Evolutionary conservation across 1,140 invertebrate genomes (phyloP).

Genomic region (Magallana gigas): DNA sequence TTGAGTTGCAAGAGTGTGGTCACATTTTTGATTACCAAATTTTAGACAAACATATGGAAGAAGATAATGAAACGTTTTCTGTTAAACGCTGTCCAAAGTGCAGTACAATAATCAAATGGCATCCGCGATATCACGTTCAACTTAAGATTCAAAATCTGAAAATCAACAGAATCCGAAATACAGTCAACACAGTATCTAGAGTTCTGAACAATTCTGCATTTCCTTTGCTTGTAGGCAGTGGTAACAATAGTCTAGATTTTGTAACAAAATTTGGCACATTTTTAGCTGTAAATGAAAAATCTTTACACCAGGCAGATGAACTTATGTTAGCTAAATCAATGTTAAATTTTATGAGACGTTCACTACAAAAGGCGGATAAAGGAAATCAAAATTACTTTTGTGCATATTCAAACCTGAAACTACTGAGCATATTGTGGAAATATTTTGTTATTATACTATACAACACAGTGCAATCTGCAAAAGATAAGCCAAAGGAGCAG

Average conservation of each 20-base stretch:
- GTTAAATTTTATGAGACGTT: not conserved
- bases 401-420: not conserved
- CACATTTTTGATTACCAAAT: slow-evolving; percentile 20
- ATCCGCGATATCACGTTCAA: slow-evolving; percentile 13
- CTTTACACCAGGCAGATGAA: not conserved
- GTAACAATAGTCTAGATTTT: not conserved
- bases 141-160: not conserved
- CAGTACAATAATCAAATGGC: not conserved
- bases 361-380: not conserved
- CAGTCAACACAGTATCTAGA: not conserved
- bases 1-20: slow-evolving; percentile 32
- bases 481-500: too few species aligned
- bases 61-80: not conserved
- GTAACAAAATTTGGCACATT: not conserved
- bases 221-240: not conserved
- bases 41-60: slow-evolving; percentile 4
- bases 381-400: not conserved
- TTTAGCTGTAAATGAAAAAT: not conserved
- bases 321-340: not conserved
- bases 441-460: not conserved
- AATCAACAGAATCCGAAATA: not conserved
- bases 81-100: slow-evolving; percentile 38
- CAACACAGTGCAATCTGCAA: not conserved
- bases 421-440: not conserved
- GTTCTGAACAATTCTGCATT: not conserved